phyloP scores from a whole-genome alignment of 2,113 vertebrate species.

The Emydocephalus ijimae region DNA sequence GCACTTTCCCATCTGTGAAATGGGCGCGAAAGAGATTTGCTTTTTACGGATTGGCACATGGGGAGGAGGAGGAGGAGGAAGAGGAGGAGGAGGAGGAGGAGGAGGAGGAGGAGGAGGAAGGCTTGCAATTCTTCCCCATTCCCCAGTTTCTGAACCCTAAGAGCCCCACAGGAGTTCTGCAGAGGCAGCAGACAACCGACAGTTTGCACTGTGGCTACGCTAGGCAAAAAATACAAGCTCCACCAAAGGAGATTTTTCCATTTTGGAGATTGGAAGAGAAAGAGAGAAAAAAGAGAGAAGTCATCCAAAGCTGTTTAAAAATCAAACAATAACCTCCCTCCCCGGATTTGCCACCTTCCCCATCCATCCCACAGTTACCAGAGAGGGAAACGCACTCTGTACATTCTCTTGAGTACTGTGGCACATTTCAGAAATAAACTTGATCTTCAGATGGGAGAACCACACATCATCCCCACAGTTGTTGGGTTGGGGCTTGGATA shows the following conservation, averaged over 20 bases:
- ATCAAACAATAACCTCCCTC: too few species aligned
- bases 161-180: not conserved
- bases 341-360: too few species aligned
- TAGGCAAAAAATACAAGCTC: not conserved
- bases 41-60: fast-evolving
- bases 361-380: too few species aligned
- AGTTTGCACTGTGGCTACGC: too few species aligned
- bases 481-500: not conserved
- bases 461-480: not conserved
- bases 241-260: not conserved
- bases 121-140: too few species aligned
- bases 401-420: not conserved
- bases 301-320: too few species aligned
- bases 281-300: too few species aligned
- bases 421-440: not conserved
- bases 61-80: not conserved
- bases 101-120: too few species aligned
- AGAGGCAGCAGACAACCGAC: not conserved
- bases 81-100: not conserved
- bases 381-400: not conserved
- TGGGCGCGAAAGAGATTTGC: not conserved
- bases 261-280: not conserved
- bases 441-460: not conserved
- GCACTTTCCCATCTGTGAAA: not conserved
- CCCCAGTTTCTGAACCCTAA: not conserved